phyloP scores from a whole-genome alignment of 2,113 vertebrate species.

The Petrocephalus zakoni region DNA sequence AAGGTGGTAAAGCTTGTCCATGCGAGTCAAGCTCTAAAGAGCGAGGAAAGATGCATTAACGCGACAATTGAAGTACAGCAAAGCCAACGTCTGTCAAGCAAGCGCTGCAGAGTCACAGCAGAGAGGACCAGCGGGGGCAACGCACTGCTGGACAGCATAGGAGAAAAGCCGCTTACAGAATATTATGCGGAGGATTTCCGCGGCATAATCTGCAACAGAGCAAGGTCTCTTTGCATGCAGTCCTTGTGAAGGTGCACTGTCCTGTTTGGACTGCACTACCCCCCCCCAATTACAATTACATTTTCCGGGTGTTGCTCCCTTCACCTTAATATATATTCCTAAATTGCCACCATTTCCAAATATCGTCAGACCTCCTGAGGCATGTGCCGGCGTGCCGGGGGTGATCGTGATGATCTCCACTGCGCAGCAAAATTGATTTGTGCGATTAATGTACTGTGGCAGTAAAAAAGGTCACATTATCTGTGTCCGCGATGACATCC shows the following conservation, averaged over 20 bases:
- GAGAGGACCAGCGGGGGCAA: not conserved
- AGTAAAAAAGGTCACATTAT: not conserved
- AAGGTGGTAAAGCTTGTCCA: not conserved
- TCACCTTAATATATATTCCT: not conserved
- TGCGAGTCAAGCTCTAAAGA: not conserved
- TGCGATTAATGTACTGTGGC: conserved; percentile 2
- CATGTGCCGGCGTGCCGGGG: not conserved
- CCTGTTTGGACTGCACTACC: not conserved
- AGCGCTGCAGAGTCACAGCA: too few relatives aligned
- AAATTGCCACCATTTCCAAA: not conserved
- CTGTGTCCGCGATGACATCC: not conserved
- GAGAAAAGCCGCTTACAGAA: not conserved
- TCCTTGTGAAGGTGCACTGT: not conserved
- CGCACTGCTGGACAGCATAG: conserved; percentile 13
- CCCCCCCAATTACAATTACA: not conserved
- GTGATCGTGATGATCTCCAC: not conserved
- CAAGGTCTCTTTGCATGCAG: not conserved
- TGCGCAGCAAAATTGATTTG: not conserved
- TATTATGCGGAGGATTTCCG: not conserved
- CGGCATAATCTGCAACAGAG: not conserved
- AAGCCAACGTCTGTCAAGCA: conserved; percentile 27
- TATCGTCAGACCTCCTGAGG: not conserved
- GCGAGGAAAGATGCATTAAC: not conserved
- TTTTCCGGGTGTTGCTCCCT: not conserved
- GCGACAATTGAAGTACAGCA: not conserved